phyloP scores from a whole-genome alignment of 2,113 vertebrate genomes.

The Brachyhypopomus gauderio region DNA sequence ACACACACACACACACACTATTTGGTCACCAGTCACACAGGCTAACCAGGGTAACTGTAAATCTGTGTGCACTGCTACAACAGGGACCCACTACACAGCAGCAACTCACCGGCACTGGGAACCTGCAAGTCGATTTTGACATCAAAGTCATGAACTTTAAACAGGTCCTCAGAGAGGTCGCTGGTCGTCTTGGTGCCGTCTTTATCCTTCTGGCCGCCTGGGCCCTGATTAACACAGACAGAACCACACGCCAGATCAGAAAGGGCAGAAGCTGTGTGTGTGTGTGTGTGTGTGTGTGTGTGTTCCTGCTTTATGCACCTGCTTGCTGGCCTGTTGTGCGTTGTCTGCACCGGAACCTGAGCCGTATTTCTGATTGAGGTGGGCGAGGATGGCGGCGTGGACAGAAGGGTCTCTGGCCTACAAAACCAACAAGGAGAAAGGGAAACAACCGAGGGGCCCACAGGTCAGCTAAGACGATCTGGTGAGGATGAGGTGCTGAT shows the following conservation, averaged over 20 bases:
- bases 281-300: neutral
- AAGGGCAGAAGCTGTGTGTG: neutral
- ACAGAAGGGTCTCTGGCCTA: conserved; percentile 98
- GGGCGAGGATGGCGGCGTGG: conserved; percentile 96
- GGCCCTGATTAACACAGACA: conserved; percentile 71
- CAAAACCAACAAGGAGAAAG: neutral
- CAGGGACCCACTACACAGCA: neutral
- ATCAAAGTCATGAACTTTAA: conserved; percentile 99
- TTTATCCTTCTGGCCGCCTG: conserved; percentile 83
- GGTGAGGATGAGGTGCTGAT: too few relatives aligned
- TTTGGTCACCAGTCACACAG: neutral
- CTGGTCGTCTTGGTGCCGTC: conserved; percentile 89
- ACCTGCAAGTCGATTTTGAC: conserved; percentile 99
- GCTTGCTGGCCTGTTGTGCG: conserved; percentile 79
- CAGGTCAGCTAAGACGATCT: neutral
- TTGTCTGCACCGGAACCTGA: conserved; percentile 84
- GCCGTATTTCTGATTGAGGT: conserved; percentile 97
- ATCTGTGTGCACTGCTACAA: neutral
- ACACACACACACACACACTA: neutral
- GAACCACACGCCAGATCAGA: too few relatives aligned
- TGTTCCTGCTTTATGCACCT: conserved; percentile 68
- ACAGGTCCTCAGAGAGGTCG: conserved; percentile 97
- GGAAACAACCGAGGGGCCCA: neutral
- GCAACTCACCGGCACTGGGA: conserved; percentile 89
- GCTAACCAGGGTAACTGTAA: neutral